Percentiles rank a stretch among this genome's conserved stretches.
These are phyloP conservation scores for Aleiodes testaceus DNA, from an alignment of 2,888 invertebrate genomes.

Conservation along the genomic window DNA sequence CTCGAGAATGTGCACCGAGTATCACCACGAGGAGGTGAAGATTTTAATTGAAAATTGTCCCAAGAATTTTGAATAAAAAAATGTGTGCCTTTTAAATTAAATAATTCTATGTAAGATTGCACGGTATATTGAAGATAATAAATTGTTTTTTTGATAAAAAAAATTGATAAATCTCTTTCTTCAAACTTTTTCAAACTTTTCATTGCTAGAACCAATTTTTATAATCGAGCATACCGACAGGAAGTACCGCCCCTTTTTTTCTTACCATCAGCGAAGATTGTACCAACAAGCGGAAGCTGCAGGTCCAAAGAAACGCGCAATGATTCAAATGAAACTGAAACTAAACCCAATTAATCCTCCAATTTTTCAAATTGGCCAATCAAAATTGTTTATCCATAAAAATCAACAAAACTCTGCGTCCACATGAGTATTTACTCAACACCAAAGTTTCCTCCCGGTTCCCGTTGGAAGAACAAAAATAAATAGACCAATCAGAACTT, in stretches of 20 bases:
- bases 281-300: background rate
- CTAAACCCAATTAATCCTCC: background rate
- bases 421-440: no score
- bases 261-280: slow-evolving; percentile 2
- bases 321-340: background rate
- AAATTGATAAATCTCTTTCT: background rate
- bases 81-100: slow-evolving; percentile 72
- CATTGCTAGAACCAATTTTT: background rate
- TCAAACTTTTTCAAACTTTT: background rate
- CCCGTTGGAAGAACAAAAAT: no score
- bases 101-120: slow-evolving; percentile 68
- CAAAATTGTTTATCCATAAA: no score
- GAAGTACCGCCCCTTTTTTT: background rate
- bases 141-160: slow-evolving; percentile 68
- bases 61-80: slow-evolving; percentile 53
- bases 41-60: slow-evolving; percentile 28
- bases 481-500: no score
- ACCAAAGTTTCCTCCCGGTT: no score
- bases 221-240: background rate
- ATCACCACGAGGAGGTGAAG: background rate
- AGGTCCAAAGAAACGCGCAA: background rate
- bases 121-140: slow-evolving; percentile 69
- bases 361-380: no score
- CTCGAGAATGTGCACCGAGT: slow-evolving; percentile 9
- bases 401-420: no score